Conservation (phyloP, 30 jellyfish, hydroid and myxozoan genomes). For the Cassiopea andromeda region DNA sequence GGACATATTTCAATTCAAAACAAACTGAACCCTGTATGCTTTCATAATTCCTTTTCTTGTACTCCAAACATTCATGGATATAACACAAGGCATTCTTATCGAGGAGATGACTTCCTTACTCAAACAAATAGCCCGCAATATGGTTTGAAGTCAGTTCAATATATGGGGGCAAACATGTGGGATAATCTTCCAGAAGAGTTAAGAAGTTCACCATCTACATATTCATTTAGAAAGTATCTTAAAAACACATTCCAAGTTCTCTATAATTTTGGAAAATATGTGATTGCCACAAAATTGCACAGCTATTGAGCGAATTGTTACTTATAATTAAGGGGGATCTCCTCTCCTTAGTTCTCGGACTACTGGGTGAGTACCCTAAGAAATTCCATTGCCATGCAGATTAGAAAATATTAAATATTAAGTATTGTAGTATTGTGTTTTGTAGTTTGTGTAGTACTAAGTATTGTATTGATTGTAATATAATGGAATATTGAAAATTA, state of each 20-base stretch:
- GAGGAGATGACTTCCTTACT: constrained; percentile 4
- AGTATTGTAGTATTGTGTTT: background rate
- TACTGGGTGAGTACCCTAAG: constrained; percentile 8
- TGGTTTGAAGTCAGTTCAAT: constrained; percentile 2
- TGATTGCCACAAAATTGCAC: background rate
- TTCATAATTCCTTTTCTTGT: background rate
- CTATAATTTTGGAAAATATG: background rate
- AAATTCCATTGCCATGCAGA: background rate
- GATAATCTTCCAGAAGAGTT: background rate
- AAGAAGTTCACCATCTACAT: background rate
- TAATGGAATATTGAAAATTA: too few relatives aligned
- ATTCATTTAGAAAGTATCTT: constrained; percentile 3
- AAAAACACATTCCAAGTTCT: background rate
- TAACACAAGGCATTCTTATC: constrained; percentile 12
- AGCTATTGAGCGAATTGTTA: background rate
- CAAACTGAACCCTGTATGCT: background rate
- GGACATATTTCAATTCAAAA: constrained; percentile 8
- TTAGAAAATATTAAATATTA: background rate
- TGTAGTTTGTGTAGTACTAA: background rate
- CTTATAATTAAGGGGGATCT: background rate
- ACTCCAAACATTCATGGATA: background rate
- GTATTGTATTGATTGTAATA: background rate
- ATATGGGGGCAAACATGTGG: constrained; percentile 16
- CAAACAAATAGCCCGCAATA: constrained; percentile 9
- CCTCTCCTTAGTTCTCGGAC: constrained; percentile 5